Percentiles rank a stretch among this genome's conserved stretches.
Evolutionary conservation across 2,888 invertebrate species (phyloP).

Genomic region (Drosophila hamatofila): DNA sequence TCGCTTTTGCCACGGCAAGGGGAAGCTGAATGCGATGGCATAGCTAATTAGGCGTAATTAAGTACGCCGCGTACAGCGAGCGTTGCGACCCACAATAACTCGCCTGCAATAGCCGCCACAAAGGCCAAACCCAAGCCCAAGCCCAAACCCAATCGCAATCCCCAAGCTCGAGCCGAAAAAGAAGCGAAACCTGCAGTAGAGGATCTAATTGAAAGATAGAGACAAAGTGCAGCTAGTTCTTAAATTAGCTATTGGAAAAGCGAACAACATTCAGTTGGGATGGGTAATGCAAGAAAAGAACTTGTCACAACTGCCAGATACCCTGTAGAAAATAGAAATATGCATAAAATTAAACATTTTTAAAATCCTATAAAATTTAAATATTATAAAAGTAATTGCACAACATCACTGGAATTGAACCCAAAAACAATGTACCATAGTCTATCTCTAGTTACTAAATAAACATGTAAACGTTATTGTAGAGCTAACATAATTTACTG

Average conservation of each 20-base stretch:
- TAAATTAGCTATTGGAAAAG: slow-evolving; percentile 32
- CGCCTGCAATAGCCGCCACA: slow-evolving; percentile 35
- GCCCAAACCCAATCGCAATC: neutral
- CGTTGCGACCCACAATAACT: slow-evolving; percentile 38
- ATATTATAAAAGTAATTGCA: no score
- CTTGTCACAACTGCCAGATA: neutral
- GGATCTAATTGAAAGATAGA: slow-evolving; percentile 55
- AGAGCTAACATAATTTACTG: no score
- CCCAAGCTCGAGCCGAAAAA: neutral
- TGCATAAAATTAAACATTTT: neutral
- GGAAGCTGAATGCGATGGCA: slow-evolving; percentile 33
- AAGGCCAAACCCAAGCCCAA: slow-evolving; percentile 34
- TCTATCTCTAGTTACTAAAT: no score
- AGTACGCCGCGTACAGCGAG: slow-evolving; percentile 40
- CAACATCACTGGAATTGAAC: no score
- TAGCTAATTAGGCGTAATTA: slow-evolving; percentile 70
- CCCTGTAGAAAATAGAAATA: neutral
- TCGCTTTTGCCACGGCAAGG: neutral
- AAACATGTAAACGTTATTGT: no score
- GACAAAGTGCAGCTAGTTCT: slow-evolving; percentile 22
- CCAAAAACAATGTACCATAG: no score
- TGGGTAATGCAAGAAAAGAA: neutral
- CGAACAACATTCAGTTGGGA: slow-evolving; percentile 1
- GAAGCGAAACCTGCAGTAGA: slow-evolving; percentile 17
- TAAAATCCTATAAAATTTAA: no score